Evolutionary conservation across 2,113 vertebrate genomes (phyloP), one percentile per base, ranked within the genome.

Genomic region (Hirundichthys speculiger): DNA sequence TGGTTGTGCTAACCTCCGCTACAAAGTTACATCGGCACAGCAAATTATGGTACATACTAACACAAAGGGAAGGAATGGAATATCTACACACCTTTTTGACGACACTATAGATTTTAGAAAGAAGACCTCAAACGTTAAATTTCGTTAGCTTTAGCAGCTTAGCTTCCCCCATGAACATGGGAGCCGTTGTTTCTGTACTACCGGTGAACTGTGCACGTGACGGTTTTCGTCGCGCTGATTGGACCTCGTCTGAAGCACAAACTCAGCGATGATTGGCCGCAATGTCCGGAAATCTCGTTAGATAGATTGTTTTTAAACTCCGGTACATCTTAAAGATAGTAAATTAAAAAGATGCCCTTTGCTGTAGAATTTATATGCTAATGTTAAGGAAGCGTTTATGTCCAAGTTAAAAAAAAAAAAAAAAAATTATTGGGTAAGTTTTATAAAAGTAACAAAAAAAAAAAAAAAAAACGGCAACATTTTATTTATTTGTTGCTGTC

Each of bases 81-180:
- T 1, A 12, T 47, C 1, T 27, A 80, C 84, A 20, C 1, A 88
- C 88, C 88, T 84, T 3, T 45, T 8, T n/a, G 43, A 49, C 3
- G 13, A 22, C 18, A 46, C 58, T 18, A 40, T 13, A 0, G 30
- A 1, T 18, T 49, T 21, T 2, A 25, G 16, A 63, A 56, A 3
- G 13, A 16, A 47, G 19, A 25, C 10, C 19, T 42, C 5, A 18
- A 7, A 42, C 42, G 2, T 22, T 4, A 56, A 38, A 58, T 42
- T 19, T 46, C 12, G 46, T 8, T 18, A 34, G 30, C 30, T 10
- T 34, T 10, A 34, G 11, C 25, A 27, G 25, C 3, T 6, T 27
- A 3, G 25, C 25, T 27, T 3, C 25, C 6, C 25, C 25, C n/a
- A n/a, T n/a, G n/a, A 27, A 3, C 25, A 6, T 27, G 25, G 27